Conservation (phyloP, 92 coral and sea anemone genomes). For the Actinostola sp. region DNA sequence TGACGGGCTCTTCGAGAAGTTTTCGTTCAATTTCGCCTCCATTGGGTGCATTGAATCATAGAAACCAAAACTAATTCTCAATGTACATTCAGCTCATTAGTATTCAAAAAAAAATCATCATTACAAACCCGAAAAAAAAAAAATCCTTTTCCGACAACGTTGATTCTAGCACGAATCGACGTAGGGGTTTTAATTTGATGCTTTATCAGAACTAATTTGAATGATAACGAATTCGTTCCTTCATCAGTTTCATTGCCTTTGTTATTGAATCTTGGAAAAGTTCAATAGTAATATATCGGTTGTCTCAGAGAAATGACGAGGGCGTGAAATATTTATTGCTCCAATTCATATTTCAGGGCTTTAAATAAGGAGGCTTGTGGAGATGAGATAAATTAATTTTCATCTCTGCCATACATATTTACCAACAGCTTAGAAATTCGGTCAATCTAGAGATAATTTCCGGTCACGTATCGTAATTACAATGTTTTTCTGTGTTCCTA, state of each 20-base stretch:
- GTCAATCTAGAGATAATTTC: not conserved
- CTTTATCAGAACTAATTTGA: too few relatives aligned
- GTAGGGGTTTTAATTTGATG: too few relatives aligned
- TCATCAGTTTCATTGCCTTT: too few relatives aligned
- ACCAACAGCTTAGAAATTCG: conserved; percentile 2
- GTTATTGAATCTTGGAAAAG: not conserved
- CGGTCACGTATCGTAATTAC: conserved; percentile 17
- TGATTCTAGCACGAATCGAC: too few relatives aligned
- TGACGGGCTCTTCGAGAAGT: conserved; percentile 32
- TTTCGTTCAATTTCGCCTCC: not conserved
- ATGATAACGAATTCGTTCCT: too few relatives aligned
- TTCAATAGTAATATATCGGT: not conserved
- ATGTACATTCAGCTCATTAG: conserved; percentile 47
- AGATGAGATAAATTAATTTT: conserved; percentile 5
- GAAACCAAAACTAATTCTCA: conserved; percentile 16
- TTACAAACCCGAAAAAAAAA: too few relatives aligned
- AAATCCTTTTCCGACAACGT: too few relatives aligned
- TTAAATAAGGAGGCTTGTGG: not conserved
- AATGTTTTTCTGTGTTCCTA: not conserved
- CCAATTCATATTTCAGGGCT: not conserved
- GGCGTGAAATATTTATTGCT: not conserved
- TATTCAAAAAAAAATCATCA: conserved; percentile 46
- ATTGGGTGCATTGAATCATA: not conserved
- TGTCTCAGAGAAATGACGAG: not conserved
- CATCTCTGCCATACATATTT: not conserved